Percentiles rank a stretch among this genome's conserved stretches.
Evolutionary conservation across 2,113 vertebrate species (phyloP).

Genomic region (Hemichromis elongatus): DNA sequence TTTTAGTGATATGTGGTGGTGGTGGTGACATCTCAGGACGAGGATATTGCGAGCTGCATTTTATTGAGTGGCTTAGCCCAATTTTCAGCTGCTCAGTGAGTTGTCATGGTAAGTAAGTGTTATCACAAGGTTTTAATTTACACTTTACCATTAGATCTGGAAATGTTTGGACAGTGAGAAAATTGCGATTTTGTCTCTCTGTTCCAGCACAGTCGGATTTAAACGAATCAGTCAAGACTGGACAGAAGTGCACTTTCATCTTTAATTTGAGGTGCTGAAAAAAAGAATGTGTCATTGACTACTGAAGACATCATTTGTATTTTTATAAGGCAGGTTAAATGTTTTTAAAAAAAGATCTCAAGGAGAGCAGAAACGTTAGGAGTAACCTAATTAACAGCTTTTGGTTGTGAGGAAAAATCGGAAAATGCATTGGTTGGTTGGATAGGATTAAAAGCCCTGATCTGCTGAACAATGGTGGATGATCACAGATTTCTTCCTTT

Average conservation of each 20-base stretch:
- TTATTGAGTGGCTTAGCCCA: not conserved
- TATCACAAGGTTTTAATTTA: not conserved
- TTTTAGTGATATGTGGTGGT: not conserved
- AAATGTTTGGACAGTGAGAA: not conserved
- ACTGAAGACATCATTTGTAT: not conserved
- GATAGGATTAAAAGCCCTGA: not conserved
- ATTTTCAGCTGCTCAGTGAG: not conserved
- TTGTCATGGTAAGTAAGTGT: not conserved
- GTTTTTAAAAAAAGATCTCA: too few relatives aligned
- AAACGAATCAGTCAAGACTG: not conserved
- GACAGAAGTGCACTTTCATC: not conserved
- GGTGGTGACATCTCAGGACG: not conserved
- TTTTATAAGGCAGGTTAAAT: not conserved
- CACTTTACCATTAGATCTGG: not conserved
- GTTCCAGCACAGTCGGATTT: not conserved
- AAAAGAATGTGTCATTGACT: not conserved
- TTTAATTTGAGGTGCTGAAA: not conserved
- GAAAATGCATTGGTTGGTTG: not conserved
- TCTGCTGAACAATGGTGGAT: not conserved
- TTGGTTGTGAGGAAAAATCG: not conserved
- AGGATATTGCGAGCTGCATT: not conserved
- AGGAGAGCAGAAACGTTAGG: not conserved
- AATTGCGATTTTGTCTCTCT: not conserved
- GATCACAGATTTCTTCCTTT: not conserved
- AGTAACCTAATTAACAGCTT: not conserved